These are phyloP conservation scores for Oryzias melastigma DNA, from an alignment of 2,113 vertebrate genomes.

Conservation along the genomic window DNA sequence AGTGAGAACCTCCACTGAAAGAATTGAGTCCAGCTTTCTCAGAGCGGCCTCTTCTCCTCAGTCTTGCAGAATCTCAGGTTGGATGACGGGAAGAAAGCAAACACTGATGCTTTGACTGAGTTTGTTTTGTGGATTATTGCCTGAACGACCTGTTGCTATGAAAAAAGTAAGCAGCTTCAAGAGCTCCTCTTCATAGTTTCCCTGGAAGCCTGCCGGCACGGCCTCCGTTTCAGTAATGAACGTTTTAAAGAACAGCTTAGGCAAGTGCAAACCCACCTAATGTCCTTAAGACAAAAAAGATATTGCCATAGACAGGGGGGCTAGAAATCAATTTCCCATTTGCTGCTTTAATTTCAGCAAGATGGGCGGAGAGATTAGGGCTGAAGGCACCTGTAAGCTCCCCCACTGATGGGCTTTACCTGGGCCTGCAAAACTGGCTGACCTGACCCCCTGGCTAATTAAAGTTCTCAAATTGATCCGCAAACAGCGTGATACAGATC, in stretches of 20 bases:
- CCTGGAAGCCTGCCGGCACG: conserved; percentile 64
- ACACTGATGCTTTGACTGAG: conserved; percentile 51
- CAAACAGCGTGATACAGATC: conserved; percentile 80
- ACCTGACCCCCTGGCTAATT: conserved; percentile 77
- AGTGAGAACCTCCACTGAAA: conserved; percentile 61
- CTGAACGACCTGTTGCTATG: conserved; percentile 58
- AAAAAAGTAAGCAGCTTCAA: conserved; percentile 39
- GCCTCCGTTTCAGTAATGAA: conserved; percentile 78
- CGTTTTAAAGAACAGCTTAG: conserved; percentile 82
- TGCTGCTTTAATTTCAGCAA: conserved; percentile 82
- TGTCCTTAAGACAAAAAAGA: conserved; percentile 86
- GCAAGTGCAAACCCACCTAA: conserved; percentile 77
- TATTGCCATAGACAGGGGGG: conserved; percentile 78
- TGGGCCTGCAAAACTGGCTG: conserved; percentile 62
- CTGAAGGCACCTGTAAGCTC: conserved; percentile 78
- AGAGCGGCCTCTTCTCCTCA: conserved; percentile 58
- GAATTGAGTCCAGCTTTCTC: conserved; percentile 50
- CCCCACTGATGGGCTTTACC: conserved; percentile 75
- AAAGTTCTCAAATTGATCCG: conserved; percentile 82
- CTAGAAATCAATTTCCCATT: conserved; percentile 86
- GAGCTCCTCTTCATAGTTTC: conserved; percentile 50
- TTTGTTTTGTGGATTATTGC: conserved; percentile 61
- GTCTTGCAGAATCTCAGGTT: conserved; percentile 58
- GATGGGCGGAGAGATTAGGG: conserved; percentile 81
- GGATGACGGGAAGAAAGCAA: conserved; percentile 55